A percentile compares a stretch with the other conserved stretches of the same genome.
Evolutionary conservation across 2,888 invertebrate species (phyloP).

Genomic region (Limenitis camilla): DNA sequence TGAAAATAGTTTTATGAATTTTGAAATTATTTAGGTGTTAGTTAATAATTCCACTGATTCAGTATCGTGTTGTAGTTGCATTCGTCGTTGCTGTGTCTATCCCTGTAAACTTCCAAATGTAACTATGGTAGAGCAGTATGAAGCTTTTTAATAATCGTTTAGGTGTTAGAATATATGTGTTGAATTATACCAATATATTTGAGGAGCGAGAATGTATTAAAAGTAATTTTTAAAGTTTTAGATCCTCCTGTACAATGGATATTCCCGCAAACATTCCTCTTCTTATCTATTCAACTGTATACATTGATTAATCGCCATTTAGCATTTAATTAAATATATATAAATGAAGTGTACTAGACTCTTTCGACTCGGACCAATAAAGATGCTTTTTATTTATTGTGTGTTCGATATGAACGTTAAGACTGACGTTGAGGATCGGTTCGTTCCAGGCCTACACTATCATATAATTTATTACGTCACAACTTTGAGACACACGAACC

Average conservation of each 20-base stretch:
- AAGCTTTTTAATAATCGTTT: neutral
- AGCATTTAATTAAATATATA: slow-evolving; percentile 17
- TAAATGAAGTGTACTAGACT: slow-evolving; percentile 16
- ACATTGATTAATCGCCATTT: slow-evolving; percentile 17
- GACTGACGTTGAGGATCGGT: slow-evolving; percentile 35
- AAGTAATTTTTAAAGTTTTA: no score
- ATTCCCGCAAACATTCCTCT: slow-evolving; percentile 23
- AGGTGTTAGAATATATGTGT: no score
- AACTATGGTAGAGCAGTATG: neutral
- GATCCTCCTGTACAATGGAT: no score
- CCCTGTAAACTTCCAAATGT: neutral
- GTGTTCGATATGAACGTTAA: slow-evolving; percentile 22
- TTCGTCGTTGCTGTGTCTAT: no score
- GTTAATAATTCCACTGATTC: slow-evolving; percentile 13
- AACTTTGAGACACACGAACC: slow-evolving; percentile 7
- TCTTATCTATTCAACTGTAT: slow-evolving; percentile 22
- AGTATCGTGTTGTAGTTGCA: slow-evolving; percentile 17
- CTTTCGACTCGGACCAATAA: slow-evolving; percentile 30
- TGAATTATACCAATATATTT: neutral
- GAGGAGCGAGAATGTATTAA: neutral
- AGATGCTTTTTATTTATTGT: slow-evolving; percentile 25
- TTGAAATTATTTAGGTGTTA: slow-evolving; percentile 15
- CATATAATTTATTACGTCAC: slow-evolving; percentile 20
- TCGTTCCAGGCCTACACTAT: slow-evolving; percentile 38
- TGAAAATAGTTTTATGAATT: slow-evolving; percentile 7